Percentiles rank a stretch among this genome's conserved stretches.
These are phyloP conservation scores for Ylistrum balloti DNA, from an alignment of 1,140 invertebrate species.

Conservation along the genomic window DNA sequence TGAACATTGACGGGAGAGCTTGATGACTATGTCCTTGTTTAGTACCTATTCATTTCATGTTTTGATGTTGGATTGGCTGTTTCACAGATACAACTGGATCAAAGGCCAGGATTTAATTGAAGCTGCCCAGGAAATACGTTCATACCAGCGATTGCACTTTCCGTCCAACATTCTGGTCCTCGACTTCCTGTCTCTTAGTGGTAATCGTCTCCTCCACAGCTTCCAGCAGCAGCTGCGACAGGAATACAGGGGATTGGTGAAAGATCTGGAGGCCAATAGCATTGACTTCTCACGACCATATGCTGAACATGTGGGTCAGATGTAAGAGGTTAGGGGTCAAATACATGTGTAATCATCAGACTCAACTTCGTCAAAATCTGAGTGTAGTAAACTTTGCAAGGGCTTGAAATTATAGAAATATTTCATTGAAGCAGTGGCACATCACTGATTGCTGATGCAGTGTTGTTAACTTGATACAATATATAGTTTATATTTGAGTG, in stretches of 20 bases:
- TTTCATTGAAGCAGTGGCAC: no score
- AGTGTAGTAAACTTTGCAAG: no score
- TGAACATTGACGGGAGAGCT: no score
- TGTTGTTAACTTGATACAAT: no score
- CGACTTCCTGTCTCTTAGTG: constrained; percentile 44
- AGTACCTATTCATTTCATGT: no score
- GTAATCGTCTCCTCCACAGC: constrained; percentile 45
- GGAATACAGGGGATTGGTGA: constrained; percentile 36
- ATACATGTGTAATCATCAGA: neutral
- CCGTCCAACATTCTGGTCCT: neutral
- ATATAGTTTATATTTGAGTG: no score
- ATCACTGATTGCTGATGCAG: no score
- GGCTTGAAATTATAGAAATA: no score
- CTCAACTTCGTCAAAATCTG: neutral
- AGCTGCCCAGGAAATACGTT: constrained; percentile 25
- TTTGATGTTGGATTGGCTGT: neutral
- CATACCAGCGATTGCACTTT: neutral
- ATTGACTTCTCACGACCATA: constrained; percentile 48
- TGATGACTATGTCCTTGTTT: no score
- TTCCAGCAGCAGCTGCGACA: constrained; percentile 37
- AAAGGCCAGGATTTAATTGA: constrained; percentile 49
- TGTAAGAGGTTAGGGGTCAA: constrained; percentile 26
- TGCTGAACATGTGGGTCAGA: constrained; percentile 52
- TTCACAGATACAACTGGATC: constrained; percentile 54
- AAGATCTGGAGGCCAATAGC: constrained; percentile 47